Conservation (phyloP, 1,140 invertebrate genomes). For the Phortica variegata region DNA sequence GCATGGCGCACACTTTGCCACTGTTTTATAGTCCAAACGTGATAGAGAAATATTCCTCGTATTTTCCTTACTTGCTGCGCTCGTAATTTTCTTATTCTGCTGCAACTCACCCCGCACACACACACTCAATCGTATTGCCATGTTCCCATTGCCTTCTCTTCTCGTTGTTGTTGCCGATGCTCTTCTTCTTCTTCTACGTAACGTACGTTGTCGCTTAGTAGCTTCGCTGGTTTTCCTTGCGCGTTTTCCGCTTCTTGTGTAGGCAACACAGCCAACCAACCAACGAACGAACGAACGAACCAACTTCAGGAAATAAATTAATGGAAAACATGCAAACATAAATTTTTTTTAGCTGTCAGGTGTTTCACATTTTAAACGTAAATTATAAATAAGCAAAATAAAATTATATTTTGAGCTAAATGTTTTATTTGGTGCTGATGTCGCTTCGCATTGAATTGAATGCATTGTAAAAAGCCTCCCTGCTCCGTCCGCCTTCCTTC, state of each 20-base stretch:
- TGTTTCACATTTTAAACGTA: constrained; percentile 55
- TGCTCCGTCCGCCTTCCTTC: not conserved
- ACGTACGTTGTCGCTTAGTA: too few species aligned
- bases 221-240: too few species aligned
- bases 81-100: constrained; percentile 4
- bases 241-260: too few species aligned
- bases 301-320: constrained; percentile 45
- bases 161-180: not conserved
- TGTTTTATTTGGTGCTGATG: constrained; percentile 48
- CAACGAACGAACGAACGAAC: too few species aligned
- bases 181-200: constrained; percentile 48
- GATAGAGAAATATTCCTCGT: constrained; percentile 43
- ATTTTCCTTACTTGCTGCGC: constrained; percentile 9
- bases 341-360: constrained; percentile 53
- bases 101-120: not conserved
- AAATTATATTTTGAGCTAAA: constrained; percentile 52
- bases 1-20: too few species aligned
- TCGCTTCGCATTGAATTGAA: constrained; percentile 12
- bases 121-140: not conserved
- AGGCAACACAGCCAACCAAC: too few species aligned
- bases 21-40: constrained; percentile 54
- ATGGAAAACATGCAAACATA: constrained; percentile 53
- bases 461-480: too few species aligned
- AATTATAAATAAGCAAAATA: constrained; percentile 53
- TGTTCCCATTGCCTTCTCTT: not conserved